A percentile compares a stretch with the other conserved stretches of the same genome.
phyloP scores from a whole-genome alignment of 2,797 vertebrate genomes.

The Poecilia velifera region DNA sequence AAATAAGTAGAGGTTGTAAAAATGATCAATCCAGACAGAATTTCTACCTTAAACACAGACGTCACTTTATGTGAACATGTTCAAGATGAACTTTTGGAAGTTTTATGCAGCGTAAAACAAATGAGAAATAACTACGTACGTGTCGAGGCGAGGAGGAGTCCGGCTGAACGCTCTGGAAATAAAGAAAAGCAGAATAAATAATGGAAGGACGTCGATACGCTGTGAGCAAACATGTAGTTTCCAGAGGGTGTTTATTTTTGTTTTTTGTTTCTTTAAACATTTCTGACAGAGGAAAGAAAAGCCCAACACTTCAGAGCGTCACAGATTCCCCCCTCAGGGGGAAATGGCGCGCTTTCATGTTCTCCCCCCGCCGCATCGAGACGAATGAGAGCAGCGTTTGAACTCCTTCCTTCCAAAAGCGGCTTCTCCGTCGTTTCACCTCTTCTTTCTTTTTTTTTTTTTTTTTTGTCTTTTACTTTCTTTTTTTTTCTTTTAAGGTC shows the following conservation, averaged over 20 bases:
- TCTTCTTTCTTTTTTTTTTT: background rate
- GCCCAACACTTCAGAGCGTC: background rate
- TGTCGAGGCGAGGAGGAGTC: slow-evolving; percentile 98
- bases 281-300: slow-evolving; percentile 1
- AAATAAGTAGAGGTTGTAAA: slow-evolving; percentile 14
- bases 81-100: background rate
- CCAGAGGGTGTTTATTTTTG: background rate
- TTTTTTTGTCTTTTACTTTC: too few species aligned
- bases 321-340: slow-evolving; percentile 5
- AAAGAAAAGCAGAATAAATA: background rate
- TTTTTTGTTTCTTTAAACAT: background rate
- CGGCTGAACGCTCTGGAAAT: slow-evolving; percentile 94
- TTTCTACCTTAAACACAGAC: background rate
- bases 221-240: background rate
- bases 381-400: slow-evolving; percentile 7
- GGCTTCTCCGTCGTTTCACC: slow-evolving; percentile 7
- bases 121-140: slow-evolving; percentile 83
- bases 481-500: background rate
- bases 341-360: background rate
- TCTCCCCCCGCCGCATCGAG: background rate
- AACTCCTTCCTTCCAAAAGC: slow-evolving; percentile 1
- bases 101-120: background rate
- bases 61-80: background rate
- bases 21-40: background rate
- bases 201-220: background rate